phyloP scores from a whole-genome alignment of 2,797 vertebrate species.

The Toxotes lorentzi region DNA sequence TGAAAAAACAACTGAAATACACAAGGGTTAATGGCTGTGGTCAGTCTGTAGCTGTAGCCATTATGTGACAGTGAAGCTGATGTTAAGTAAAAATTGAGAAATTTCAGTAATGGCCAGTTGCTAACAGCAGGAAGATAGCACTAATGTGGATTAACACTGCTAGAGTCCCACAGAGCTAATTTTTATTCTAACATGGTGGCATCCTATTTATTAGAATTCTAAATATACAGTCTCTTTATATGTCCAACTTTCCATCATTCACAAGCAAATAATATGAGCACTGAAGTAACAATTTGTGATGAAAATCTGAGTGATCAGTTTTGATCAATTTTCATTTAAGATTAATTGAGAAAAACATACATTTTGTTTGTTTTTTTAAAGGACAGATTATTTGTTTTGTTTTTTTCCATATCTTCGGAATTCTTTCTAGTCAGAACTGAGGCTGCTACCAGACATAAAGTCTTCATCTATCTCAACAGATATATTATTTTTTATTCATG shows the following conservation, averaged over 20 bases:
- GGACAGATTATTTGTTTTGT: too few relatives aligned
- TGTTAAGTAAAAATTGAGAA: constrained; percentile 22
- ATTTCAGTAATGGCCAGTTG: constrained; percentile 9
- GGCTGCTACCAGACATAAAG: too few relatives aligned
- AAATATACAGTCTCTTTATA: neutral
- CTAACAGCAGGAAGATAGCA: constrained; percentile 22
- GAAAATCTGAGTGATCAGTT: too few relatives aligned
- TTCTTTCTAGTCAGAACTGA: too few relatives aligned
- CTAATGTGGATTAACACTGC: constrained; percentile 24
- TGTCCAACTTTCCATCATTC: neutral
- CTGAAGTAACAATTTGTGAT: neutral
- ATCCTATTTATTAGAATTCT: neutral
- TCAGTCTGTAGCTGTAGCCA: neutral
- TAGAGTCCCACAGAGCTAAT: constrained; percentile 19
- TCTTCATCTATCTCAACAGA: too few relatives aligned
- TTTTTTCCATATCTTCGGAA: too few relatives aligned
- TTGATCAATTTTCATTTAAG: too few relatives aligned
- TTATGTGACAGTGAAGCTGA: constrained; percentile 6
- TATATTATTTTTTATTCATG: too few relatives aligned
- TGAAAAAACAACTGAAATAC: neutral
- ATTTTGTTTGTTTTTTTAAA: too few relatives aligned
- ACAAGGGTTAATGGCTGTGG: neutral
- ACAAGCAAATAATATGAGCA: neutral
- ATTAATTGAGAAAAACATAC: too few relatives aligned
- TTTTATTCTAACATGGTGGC: constrained; percentile 6